Conservation (phyloP, 2,797 vertebrate species). For the Scolopax bukidnonensis region DNA sequence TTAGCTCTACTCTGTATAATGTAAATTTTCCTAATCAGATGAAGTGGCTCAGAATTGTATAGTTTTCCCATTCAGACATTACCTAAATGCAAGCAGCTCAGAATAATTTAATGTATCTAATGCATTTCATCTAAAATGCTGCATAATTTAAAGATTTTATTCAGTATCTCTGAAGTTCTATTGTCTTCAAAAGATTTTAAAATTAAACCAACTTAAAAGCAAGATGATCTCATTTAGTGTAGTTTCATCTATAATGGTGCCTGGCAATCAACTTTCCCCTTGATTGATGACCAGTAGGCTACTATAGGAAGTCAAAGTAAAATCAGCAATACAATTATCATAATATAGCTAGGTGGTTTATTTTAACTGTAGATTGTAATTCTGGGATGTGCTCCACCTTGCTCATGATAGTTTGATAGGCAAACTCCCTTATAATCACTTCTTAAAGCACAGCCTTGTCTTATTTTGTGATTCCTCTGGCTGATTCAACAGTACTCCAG, state of each 20-base stretch:
- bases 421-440: background rate
- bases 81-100: background rate
- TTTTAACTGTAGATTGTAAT: background rate
- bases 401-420: background rate
- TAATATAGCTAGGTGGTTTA: background rate
- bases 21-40: conserved; percentile 31
- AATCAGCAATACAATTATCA: background rate
- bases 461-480: background rate
- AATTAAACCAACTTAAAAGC: background rate
- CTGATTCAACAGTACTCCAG: background rate
- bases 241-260: background rate
- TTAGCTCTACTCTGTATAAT: background rate
- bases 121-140: background rate
- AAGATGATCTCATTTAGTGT: background rate
- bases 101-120: conserved; percentile 14
- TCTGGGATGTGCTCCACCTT: background rate
- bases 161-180: background rate
- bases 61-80: background rate
- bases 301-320: background rate
- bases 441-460: background rate
- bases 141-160: conserved; percentile 1
- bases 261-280: background rate
- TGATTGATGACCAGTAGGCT: background rate
- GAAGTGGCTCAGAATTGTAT: background rate
- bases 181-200: background rate